Evolutionary conservation across 2,113 vertebrate species (phyloP).

Genomic region (Tachysurus fulvidraco): DNA sequence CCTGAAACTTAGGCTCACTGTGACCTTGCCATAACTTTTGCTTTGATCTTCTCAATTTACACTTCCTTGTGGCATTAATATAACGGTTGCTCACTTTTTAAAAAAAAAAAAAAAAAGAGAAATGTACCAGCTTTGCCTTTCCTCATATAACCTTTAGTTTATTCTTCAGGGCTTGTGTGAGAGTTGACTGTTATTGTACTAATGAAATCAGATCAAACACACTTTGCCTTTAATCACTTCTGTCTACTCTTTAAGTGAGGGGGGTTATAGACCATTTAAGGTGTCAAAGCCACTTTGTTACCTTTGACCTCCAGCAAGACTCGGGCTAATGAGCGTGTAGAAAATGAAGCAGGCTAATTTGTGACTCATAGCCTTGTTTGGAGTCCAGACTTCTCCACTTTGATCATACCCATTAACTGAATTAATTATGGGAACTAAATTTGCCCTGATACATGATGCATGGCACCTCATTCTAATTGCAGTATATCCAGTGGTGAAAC

Average conservation of each 20-base stretch:
- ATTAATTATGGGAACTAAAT: slow-evolving; percentile 34
- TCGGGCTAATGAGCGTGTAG: slow-evolving; percentile 51
- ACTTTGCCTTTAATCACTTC: slow-evolving; percentile 27
- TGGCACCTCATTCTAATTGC: slow-evolving; percentile 38
- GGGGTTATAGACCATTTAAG: slow-evolving; percentile 9
- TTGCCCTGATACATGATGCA: slow-evolving; percentile 28
- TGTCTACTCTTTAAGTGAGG: slow-evolving; percentile 5
- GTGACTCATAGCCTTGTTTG: slow-evolving; percentile 17
- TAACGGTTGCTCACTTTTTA: slow-evolving; percentile 11
- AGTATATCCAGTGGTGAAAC: neutral
- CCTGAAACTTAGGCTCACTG: slow-evolving; percentile 9
- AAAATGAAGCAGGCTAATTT: slow-evolving; percentile 40
- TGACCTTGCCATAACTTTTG: slow-evolving; percentile 19
- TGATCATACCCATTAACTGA: slow-evolving; percentile 45
- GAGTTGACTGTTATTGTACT: slow-evolving; percentile 14
- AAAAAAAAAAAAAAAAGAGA: too few species aligned
- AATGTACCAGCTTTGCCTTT: slow-evolving; percentile 5
- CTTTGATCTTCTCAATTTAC: slow-evolving; percentile 41
- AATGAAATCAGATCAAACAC: slow-evolving; percentile 35
- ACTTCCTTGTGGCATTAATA: slow-evolving; percentile 32
- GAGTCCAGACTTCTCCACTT: slow-evolving; percentile 35
- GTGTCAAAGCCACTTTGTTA: slow-evolving; percentile 36
- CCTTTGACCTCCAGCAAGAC: slow-evolving; percentile 42
- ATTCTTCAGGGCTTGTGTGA: slow-evolving; percentile 1
- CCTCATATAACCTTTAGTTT: slow-evolving; percentile 38